Percentiles rank a stretch among this genome's conserved stretches.
phyloP scores from a whole-genome alignment of 2,797 vertebrate species.

The Mionectes olivaceus region DNA sequence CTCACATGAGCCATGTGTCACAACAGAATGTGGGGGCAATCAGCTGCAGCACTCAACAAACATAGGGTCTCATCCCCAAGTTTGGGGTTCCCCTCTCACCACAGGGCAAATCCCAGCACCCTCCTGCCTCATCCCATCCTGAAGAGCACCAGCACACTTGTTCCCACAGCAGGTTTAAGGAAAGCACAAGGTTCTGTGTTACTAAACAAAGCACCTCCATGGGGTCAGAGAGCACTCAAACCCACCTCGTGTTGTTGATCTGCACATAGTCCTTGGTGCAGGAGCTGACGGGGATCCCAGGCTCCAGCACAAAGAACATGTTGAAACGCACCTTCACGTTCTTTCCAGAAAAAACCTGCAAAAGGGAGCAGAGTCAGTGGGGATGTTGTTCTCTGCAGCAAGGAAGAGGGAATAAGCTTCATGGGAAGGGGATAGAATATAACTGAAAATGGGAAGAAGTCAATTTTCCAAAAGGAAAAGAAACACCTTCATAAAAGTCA shows the following conservation, averaged over 20 bases:
- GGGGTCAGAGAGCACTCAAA: background rate
- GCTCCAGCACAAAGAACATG: slow-evolving; percentile 85
- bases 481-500: background rate
- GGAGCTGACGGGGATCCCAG: background rate
- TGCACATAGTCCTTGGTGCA: slow-evolving; percentile 90
- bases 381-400: background rate
- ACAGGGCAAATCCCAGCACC: background rate
- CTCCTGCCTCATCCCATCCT: background rate
- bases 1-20: background rate
- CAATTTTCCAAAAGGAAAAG: background rate
- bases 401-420: background rate
- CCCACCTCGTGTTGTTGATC: slow-evolving; percentile 84
- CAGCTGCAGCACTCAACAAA: background rate
- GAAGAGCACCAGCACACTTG: background rate
- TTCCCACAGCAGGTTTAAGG: background rate
- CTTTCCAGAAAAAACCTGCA: slow-evolving; percentile 82
- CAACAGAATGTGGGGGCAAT: background rate
- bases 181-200: background rate
- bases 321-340: slow-evolving; percentile 87
- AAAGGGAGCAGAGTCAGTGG: background rate
- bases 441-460: background rate
- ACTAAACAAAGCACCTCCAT: fast-evolving
- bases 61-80: background rate
- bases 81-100: background rate
- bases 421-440: fast-evolving